Percentiles rank a stretch among this genome's conserved stretches.
Evolutionary conservation across 2,797 vertebrate species (phyloP).

Genomic region (Dendrocincla fuliginosa): DNA sequence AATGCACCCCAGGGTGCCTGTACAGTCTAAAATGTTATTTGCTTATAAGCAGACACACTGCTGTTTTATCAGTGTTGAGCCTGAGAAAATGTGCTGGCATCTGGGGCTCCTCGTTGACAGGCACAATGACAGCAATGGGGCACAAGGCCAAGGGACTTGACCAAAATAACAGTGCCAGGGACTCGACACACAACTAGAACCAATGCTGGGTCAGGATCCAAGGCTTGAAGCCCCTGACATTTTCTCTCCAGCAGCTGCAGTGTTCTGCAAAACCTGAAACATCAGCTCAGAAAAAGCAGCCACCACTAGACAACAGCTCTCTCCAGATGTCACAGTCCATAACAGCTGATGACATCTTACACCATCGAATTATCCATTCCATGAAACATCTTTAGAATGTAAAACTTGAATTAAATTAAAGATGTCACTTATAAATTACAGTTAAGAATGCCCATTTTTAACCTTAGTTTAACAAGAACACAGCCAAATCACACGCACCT

Average conservation of each 20-base stretch:
- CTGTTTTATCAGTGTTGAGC: conserved; percentile 32
- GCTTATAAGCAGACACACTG: background rate
- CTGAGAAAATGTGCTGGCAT: conserved; percentile 38
- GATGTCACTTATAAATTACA: background rate
- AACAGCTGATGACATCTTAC: background rate
- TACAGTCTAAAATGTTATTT: background rate
- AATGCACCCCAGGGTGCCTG: background rate
- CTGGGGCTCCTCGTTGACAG: background rate
- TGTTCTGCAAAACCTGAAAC: conserved; percentile 8
- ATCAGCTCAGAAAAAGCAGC: background rate
- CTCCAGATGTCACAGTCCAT: background rate
- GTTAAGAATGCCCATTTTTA: background rate
- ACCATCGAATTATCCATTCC: background rate
- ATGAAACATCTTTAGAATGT: background rate
- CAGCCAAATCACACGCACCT: background rate
- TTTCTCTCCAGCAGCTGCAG: conserved; percentile 31
- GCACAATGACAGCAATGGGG: conserved; percentile 7
- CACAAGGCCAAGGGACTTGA: conserved; percentile 9
- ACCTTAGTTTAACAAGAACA: background rate
- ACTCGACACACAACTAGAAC: background rate
- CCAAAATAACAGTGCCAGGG: conserved; percentile 1
- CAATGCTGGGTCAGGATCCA: conserved; percentile 21
- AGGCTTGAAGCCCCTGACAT: background rate
- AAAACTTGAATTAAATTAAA: background rate
- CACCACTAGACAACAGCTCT: conserved; percentile 4